phyloP scores from a whole-genome alignment of 1,140 invertebrate species.

The Leptinotarsa lineolata region DNA sequence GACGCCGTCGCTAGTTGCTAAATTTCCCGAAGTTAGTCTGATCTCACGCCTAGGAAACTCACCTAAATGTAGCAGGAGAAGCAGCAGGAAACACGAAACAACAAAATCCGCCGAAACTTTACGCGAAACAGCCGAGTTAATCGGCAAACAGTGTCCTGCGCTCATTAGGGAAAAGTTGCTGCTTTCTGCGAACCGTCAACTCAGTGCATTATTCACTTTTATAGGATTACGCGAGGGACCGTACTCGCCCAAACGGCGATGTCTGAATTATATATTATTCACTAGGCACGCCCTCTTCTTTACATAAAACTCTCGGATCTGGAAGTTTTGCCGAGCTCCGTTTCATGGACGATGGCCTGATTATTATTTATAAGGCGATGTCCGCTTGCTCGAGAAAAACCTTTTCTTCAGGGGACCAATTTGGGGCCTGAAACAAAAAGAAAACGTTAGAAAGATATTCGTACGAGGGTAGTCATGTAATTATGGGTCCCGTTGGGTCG shows the following conservation, averaged over 20 bases:
- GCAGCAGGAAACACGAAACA: slow-evolving; percentile 18
- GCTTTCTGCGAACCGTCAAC: slow-evolving; percentile 29
- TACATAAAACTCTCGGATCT: slow-evolving; percentile 32
- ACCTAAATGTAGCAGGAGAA: slow-evolving; percentile 18
- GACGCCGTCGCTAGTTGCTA: too few relatives aligned
- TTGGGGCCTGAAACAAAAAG: background rate
- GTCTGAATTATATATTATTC: slow-evolving; percentile 34
- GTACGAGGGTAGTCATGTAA: too few relatives aligned
- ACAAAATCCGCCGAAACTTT: slow-evolving; percentile 19
- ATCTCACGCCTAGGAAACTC: background rate
- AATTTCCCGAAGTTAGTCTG: background rate
- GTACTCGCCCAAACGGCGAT: slow-evolving; percentile 9
- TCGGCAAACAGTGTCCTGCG: slow-evolving; percentile 21
- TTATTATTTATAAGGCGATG: slow-evolving; percentile 31
- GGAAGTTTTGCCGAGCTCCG: slow-evolving; percentile 23
- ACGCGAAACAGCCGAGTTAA: slow-evolving; percentile 21
- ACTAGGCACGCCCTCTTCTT: slow-evolving; percentile 27
- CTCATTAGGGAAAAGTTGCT: slow-evolving; percentile 20
- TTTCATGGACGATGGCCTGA: slow-evolving; percentile 16
- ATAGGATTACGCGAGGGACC: slow-evolving; percentile 29
- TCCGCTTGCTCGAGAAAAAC: background rate
- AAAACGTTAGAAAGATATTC: background rate
- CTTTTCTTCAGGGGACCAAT: background rate
- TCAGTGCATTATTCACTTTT: slow-evolving; percentile 38
- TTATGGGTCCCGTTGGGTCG: too few relatives aligned